phyloP scores from a whole-genome alignment of 2,888 invertebrate genomes.

The Drosophila planitibia region DNA sequence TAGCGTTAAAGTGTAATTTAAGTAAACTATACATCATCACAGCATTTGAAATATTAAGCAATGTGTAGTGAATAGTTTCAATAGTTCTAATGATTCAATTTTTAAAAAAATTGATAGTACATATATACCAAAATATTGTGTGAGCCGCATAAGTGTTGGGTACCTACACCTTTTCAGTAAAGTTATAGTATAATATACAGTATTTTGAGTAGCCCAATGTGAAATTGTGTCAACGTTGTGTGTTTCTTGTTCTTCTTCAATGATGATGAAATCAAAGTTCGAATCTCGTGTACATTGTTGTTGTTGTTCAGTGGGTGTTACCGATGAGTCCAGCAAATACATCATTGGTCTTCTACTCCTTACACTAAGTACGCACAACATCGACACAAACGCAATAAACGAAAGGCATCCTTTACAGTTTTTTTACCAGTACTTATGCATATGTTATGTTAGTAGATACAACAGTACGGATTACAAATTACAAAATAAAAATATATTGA shows the following conservation, averaged over 20 bases:
- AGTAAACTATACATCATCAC: not conserved
- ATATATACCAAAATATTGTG: slow-evolving; percentile 2
- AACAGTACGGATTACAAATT: slow-evolving; percentile 31
- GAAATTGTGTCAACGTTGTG: slow-evolving; percentile 33
- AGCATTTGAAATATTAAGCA: not conserved
- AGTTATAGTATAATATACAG: not conserved
- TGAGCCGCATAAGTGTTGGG: not conserved
- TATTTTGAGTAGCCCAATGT: slow-evolving; percentile 11
- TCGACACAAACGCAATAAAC: slow-evolving; percentile 57
- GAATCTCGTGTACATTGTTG: slow-evolving; percentile 5
- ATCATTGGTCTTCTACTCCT: slow-evolving; percentile 12
- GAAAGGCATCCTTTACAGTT: slow-evolving; percentile 20
- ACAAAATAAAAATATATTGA: slow-evolving; percentile 24
- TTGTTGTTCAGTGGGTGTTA: slow-evolving; percentile 14
- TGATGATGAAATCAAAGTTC: not conserved
- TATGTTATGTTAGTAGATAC: slow-evolving; percentile 38
- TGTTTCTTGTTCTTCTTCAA: slow-evolving; percentile 1
- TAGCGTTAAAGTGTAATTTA: slow-evolving; percentile 4
- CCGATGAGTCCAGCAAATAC: slow-evolving; percentile 24
- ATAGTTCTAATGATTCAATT: not conserved
- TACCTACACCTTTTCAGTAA: slow-evolving; percentile 6
- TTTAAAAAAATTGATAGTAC: not conserved
- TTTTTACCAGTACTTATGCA: slow-evolving; percentile 19
- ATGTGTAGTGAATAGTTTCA: not conserved
- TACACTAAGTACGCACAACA: slow-evolving; percentile 66